phyloP scores from a whole-genome alignment of 2,888 invertebrate genomes.

The Octodonta nipae region DNA sequence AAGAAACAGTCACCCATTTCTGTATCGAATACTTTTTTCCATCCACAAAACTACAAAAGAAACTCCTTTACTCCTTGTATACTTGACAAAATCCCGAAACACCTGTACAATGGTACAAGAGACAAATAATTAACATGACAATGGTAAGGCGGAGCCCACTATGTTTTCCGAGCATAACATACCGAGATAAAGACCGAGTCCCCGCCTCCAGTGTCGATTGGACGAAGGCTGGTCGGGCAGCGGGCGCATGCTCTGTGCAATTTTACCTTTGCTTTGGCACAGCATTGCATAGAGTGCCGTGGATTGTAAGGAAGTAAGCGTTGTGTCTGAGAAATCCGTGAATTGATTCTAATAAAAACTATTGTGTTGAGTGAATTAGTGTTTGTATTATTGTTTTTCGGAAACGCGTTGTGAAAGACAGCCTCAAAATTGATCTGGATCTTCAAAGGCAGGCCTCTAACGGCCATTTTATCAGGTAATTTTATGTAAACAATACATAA shows the following conservation, averaged over 20 bases:
- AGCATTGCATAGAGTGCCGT: slow-evolving; percentile 28
- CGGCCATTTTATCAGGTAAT: slow-evolving; percentile 62
- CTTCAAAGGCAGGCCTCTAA: slow-evolving; percentile 59
- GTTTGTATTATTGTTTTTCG: slow-evolving; percentile 7
- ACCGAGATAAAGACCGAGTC: slow-evolving; percentile 29
- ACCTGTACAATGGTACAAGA: slow-evolving; percentile 36
- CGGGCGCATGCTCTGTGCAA: slow-evolving; percentile 26
- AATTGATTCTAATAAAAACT: slow-evolving; percentile 7
- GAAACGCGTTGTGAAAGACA: slow-evolving; percentile 30
- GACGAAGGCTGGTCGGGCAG: slow-evolving; percentile 18
- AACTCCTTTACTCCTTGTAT: slow-evolving; percentile 17
- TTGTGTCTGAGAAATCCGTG: background rate
- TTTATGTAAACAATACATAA: slow-evolving; percentile 17
- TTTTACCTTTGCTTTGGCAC: slow-evolving; percentile 17
- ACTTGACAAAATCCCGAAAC: slow-evolving; percentile 32
- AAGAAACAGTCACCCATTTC: slow-evolving; percentile 14
- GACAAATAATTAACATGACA: slow-evolving; percentile 38
- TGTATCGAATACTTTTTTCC: slow-evolving; percentile 15
- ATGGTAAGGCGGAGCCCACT: slow-evolving; percentile 31
- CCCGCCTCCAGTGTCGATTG: slow-evolving; percentile 29
- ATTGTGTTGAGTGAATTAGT: slow-evolving; percentile 13
- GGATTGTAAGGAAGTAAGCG: slow-evolving; percentile 15
- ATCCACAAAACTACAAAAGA: slow-evolving; percentile 17
- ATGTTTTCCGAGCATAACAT: slow-evolving; percentile 33
- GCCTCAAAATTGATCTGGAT: slow-evolving; percentile 61